Percentiles rank a stretch among this genome's conserved stretches.
phyloP scores from a whole-genome alignment of 2,888 invertebrate genomes.

The Sesamia inferens region DNA sequence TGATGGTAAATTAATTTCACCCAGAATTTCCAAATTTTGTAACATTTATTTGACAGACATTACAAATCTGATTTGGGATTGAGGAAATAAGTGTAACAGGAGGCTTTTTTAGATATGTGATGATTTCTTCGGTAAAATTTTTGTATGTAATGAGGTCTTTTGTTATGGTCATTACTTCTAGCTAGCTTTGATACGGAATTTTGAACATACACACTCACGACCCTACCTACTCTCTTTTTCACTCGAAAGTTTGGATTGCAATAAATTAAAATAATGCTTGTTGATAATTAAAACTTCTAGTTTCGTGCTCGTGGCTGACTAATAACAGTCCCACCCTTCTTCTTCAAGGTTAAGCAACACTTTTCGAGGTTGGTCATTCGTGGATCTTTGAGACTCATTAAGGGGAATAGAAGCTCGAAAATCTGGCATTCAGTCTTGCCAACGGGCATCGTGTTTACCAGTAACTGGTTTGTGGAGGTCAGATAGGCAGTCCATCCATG shows the following conservation, averaged over 20 bases:
- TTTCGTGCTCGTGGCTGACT: not conserved
- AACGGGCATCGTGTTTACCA: not conserved
- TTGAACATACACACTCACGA: too few species aligned
- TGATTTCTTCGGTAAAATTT: not conserved
- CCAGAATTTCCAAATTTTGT: too few species aligned
- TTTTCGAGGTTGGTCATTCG: not conserved
- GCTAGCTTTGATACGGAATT: not conserved
- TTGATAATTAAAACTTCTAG: not conserved
- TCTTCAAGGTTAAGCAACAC: too few species aligned
- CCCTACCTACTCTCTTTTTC: too few species aligned
- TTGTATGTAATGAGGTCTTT: not conserved
- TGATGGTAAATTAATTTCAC: too few species aligned
- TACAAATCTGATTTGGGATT: not conserved
- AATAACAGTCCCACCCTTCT: not conserved
- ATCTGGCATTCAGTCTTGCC: not conserved
- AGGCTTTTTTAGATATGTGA: not conserved
- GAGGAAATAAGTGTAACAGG: not conserved
- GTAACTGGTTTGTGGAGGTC: not conserved
- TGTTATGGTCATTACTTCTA: constrained; percentile 5
- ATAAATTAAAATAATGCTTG: not conserved
- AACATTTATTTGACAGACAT: not conserved
- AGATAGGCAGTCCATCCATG: not conserved
- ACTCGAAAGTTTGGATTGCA: not conserved
- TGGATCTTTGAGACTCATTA: not conserved
- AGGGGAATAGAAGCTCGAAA: not conserved